phyloP scores from a whole-genome alignment of 2,797 vertebrate species.

The Fistularia commersonii region DNA sequence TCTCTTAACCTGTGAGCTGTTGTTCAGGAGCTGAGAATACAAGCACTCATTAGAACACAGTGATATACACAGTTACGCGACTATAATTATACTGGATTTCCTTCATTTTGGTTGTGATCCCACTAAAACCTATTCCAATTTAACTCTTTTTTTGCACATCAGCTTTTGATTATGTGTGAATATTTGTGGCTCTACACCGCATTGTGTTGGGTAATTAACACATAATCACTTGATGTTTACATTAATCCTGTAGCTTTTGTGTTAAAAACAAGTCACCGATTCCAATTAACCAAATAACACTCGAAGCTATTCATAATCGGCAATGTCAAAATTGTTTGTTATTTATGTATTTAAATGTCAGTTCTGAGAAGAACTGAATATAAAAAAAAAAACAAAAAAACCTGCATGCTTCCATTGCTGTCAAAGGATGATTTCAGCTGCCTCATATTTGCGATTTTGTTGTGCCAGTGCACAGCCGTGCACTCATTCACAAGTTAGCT shows the following conservation, averaged over 20 bases:
- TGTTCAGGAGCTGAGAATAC: too few species aligned
- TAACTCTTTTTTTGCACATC: neutral
- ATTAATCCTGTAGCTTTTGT: conserved; percentile 25
- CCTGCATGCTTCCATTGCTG: too few species aligned
- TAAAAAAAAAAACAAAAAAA: too few species aligned
- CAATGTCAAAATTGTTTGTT: neutral
- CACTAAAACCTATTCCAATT: conserved; percentile 13
- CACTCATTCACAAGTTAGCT: too few species aligned
- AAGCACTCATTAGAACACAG: too few species aligned
- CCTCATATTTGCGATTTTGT: too few species aligned
- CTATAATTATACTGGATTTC: conserved; percentile 3
- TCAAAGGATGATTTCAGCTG: too few species aligned
- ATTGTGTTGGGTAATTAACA: conserved; percentile 23
- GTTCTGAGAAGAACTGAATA: too few species aligned
- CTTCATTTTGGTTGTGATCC: conserved; percentile 6
- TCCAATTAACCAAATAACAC: conserved; percentile 5
- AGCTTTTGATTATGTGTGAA: conserved; percentile 1
- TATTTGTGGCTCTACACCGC: conserved; percentile 3
- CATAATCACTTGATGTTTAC: conserved; percentile 30
- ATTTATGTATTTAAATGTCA: too few species aligned
- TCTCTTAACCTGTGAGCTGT: too few species aligned
- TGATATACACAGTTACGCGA: too few species aligned
- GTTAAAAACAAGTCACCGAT: conserved; percentile 8
- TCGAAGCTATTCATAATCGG: neutral
- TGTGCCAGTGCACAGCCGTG: too few species aligned